Evolutionary conservation across 2,888 invertebrate species (phyloP).

Genomic region (Dryocosmus kuriphilus): DNA sequence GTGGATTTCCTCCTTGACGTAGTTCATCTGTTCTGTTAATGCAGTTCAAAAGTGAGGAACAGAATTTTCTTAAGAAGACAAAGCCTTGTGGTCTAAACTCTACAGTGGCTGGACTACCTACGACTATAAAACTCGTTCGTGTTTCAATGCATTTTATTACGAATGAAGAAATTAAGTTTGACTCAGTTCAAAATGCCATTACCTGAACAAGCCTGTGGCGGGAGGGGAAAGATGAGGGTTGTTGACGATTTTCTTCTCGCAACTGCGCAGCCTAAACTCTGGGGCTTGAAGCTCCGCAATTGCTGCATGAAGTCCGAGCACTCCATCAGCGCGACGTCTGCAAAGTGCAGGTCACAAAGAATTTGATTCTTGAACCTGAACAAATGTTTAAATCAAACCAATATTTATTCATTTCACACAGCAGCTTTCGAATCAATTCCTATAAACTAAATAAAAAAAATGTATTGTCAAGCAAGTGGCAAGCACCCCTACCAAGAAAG

Average conservation of each 20-base stretch:
- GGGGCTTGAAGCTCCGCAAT: constrained; percentile 96
- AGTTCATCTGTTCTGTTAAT: constrained; percentile 41
- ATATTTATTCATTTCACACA: neutral
- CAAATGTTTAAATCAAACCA: constrained; percentile 49
- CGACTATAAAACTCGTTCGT: constrained; percentile 48
- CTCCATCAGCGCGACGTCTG: constrained; percentile 98
- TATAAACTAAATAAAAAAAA: no score
- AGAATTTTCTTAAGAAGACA: constrained; percentile 49
- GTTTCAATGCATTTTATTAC: neutral
- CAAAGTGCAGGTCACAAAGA: constrained; percentile 97
- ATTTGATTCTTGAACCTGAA: constrained; percentile 90
- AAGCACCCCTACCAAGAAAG: no score
- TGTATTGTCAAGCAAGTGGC: no score
- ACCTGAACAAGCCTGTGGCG: constrained; percentile 97
- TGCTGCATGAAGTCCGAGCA: constrained; percentile 98
- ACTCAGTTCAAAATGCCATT: constrained; percentile 61
- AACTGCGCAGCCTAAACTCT: constrained; percentile 96
- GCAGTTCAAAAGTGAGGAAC: constrained; percentile 17
- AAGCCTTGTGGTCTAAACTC: neutral
- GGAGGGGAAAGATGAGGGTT: constrained; percentile 94
- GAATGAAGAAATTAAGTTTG: neutral
- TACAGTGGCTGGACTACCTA: constrained; percentile 62
- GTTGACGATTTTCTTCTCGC: constrained; percentile 95
- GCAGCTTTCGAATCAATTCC: no score
- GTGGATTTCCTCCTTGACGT: constrained; percentile 47